Evolutionary conservation across 2,888 invertebrate species (phyloP).

Genomic region (Bombyx huttoni): DNA sequence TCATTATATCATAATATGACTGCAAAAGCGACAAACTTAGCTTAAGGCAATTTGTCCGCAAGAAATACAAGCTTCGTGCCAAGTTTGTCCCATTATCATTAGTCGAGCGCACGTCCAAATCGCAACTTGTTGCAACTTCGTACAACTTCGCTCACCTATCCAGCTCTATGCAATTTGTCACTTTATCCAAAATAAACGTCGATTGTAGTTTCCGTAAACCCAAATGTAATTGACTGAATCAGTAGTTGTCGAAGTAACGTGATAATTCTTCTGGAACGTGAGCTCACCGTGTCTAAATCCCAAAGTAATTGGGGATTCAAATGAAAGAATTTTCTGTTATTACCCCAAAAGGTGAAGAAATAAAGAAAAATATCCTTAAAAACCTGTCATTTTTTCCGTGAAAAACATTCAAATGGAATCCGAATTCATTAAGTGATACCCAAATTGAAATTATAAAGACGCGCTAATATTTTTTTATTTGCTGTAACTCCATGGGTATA

Average conservation of each 20-base stretch:
- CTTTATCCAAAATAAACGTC: slow-evolving; percentile 6
- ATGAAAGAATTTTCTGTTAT: no score
- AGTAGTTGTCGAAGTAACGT: not conserved
- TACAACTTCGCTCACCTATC: slow-evolving; percentile 19
- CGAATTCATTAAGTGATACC: no score
- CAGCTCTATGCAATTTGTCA: slow-evolving; percentile 23
- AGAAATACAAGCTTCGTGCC: slow-evolving; percentile 14
- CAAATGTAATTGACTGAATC: not conserved
- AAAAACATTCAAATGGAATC: no score
- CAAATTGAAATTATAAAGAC: no score
- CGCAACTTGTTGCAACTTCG: slow-evolving; percentile 43
- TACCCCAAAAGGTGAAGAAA: no score
- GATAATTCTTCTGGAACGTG: not conserved
- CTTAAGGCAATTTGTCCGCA: slow-evolving; percentile 3
- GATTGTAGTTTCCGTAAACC: not conserved
- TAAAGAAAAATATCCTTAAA: no score
- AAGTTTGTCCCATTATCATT: slow-evolving; percentile 38
- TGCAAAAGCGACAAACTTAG: slow-evolving; percentile 1
- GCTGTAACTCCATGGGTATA: no score
- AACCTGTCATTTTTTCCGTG: no score
- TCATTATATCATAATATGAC: no score
- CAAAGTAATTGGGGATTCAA: no score
- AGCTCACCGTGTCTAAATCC: no score
- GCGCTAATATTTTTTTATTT: no score
- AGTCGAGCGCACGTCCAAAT: slow-evolving; percentile 23